phyloP scores from a whole-genome alignment of 1,140 invertebrate genomes.

The Homarus americanus region DNA sequence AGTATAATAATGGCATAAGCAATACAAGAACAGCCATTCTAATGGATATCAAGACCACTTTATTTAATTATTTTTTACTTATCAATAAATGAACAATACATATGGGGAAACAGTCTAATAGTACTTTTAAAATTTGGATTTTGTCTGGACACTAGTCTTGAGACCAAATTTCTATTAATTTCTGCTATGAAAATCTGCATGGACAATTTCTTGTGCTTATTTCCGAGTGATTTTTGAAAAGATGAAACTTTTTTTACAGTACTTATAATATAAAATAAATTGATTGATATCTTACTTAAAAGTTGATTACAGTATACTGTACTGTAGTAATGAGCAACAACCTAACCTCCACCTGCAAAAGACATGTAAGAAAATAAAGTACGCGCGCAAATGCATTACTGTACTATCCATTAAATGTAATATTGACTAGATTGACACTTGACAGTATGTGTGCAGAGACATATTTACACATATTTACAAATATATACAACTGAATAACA shows the following conservation, averaged over 20 bases:
- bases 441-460: background rate
- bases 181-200: no score
- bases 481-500: background rate
- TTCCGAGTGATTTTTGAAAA: no score
- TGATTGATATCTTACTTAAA: background rate
- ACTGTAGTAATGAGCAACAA: background rate
- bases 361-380: background rate
- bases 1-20: background rate
- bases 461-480: constrained; percentile 10
- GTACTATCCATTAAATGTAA: background rate
- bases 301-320: background rate
- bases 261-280: background rate
- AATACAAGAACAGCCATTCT: no score
- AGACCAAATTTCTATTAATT: no score
- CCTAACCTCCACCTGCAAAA: constrained; percentile 9
- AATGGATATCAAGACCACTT: no score
- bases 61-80: no score
- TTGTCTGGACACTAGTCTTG: no score
- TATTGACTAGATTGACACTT: constrained; percentile 4
- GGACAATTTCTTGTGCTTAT: no score
- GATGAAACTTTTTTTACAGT: no score
- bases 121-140: no score
- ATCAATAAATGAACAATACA: no score
- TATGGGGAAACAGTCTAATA: no score
- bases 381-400: background rate